A percentile compares a stretch with the other conserved stretches of the same genome.
Evolutionary conservation across 2,888 invertebrate genomes (phyloP).

Genomic region (Allacma fusca): DNA sequence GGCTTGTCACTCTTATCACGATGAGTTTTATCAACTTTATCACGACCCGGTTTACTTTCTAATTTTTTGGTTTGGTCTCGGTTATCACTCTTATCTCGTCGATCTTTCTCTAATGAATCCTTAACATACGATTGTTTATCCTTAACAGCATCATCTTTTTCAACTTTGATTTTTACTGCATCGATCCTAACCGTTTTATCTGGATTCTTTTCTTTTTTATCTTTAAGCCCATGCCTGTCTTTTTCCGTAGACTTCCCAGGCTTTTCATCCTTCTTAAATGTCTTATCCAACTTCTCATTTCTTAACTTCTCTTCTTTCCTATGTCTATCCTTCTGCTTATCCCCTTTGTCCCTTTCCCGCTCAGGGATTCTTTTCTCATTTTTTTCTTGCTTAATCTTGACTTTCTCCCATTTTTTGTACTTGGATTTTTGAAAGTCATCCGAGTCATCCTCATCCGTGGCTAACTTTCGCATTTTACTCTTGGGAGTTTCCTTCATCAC

Average conservation of each 20-base stretch:
- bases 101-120: neutral
- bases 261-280: neutral
- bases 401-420: neutral
- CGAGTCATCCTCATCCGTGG: neutral
- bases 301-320: too few relatives aligned
- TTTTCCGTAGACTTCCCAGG: too few relatives aligned
- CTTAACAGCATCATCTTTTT: neutral
- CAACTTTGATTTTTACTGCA: neutral
- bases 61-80: neutral
- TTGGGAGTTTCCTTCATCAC: neutral
- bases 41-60: neutral
- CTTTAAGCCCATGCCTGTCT: neutral
- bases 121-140: neutral
- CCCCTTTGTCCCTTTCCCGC: too few relatives aligned
- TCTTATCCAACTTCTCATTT: too few relatives aligned
- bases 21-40: neutral
- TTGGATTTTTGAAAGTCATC: neutral
- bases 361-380: too few relatives aligned
- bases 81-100: neutral
- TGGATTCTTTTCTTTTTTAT: neutral
- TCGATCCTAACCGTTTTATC: neutral
- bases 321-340: too few relatives aligned
- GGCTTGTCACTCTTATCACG: neutral
- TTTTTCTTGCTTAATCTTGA: too few relatives aligned
- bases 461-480: neutral